Percentiles rank a stretch among this genome's conserved stretches.
Evolutionary conservation across 2,888 invertebrate genomes (phyloP).

Genomic region (Agriopis aurantiaria): DNA sequence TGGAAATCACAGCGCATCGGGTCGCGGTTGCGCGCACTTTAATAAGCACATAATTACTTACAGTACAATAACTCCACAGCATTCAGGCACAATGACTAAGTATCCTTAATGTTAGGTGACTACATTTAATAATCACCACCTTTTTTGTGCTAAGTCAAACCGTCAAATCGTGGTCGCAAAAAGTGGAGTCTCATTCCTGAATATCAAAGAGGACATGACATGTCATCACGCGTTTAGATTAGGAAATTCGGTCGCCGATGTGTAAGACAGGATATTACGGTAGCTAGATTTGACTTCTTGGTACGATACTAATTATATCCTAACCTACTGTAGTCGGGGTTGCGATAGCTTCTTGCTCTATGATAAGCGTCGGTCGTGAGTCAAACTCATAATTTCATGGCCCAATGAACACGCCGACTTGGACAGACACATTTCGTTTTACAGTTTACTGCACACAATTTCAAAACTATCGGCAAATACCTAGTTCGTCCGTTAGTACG

Average conservation of each 20-base stretch:
- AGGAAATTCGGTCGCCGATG: slow-evolving; percentile 39
- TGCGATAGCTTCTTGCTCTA: slow-evolving; percentile 50
- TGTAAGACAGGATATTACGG: slow-evolving; percentile 56
- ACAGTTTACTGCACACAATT: slow-evolving; percentile 47
- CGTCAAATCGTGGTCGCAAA: slow-evolving; percentile 41
- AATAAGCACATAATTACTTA: slow-evolving; percentile 61
- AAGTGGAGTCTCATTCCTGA: slow-evolving; percentile 35
- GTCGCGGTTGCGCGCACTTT: slow-evolving; percentile 65
- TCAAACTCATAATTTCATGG: slow-evolving; percentile 68
- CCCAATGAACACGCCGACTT: slow-evolving; percentile 58
- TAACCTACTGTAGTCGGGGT: slow-evolving; percentile 17
- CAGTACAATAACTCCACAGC: slow-evolving; percentile 64
- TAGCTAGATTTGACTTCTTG: slow-evolving; percentile 52
- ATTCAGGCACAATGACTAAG: slow-evolving; percentile 53
- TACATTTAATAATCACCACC: slow-evolving; percentile 49
- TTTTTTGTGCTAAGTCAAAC: slow-evolving; percentile 44
- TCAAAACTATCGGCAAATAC: slow-evolving; percentile 35
- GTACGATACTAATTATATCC: slow-evolving; percentile 50
- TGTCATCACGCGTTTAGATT: slow-evolving; percentile 26
- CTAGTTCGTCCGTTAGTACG: too few species aligned
- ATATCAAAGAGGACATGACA: slow-evolving; percentile 23
- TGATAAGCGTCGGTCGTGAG: slow-evolving; percentile 55
- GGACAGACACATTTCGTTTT: slow-evolving; percentile 31
- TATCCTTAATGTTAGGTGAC: slow-evolving; percentile 52
- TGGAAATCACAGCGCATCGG: slow-evolving; percentile 64